Conservation (phyloP, 1,140 invertebrate species). For the Diachasmimorpha longicaudata region DNA sequence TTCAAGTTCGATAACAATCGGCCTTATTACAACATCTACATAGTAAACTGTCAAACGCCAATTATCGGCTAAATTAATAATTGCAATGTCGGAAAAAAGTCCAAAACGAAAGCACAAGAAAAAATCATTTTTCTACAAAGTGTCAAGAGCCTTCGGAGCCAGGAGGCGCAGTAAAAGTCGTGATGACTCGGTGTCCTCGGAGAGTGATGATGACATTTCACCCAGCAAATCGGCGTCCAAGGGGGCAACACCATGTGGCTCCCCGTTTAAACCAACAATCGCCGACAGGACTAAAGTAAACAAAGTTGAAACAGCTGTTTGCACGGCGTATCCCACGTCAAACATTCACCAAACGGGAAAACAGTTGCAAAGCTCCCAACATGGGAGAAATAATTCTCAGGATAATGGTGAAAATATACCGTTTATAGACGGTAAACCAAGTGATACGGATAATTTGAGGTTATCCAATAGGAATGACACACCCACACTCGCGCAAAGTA, state of each 20-base stretch:
- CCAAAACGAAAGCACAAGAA: constrained; percentile 32
- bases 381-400: not conserved
- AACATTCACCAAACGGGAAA: not conserved
- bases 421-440: not conserved
- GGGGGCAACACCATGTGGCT: not conserved
- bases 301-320: not conserved
- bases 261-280: not conserved
- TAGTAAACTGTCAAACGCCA: no score
- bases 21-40: no score
- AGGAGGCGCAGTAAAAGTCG: constrained; percentile 21
- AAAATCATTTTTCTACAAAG: constrained; percentile 35
- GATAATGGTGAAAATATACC: not conserved
- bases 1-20: no score
- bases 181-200: not conserved
- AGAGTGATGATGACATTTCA: not conserved
- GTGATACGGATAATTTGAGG: not conserved
- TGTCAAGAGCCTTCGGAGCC: constrained; percentile 28
- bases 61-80: not conserved
- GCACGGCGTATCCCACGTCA: not conserved
- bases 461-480: not conserved
- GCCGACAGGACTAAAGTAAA: not conserved
- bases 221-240: not conserved
- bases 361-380: not conserved
- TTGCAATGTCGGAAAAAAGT: constrained; percentile 29
- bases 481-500: not conserved